Evolutionary conservation across 2,113 vertebrate species (phyloP), one percentile per base, ranked within the genome.

Genomic region (Anarrhichthys ocellatus): DNA sequence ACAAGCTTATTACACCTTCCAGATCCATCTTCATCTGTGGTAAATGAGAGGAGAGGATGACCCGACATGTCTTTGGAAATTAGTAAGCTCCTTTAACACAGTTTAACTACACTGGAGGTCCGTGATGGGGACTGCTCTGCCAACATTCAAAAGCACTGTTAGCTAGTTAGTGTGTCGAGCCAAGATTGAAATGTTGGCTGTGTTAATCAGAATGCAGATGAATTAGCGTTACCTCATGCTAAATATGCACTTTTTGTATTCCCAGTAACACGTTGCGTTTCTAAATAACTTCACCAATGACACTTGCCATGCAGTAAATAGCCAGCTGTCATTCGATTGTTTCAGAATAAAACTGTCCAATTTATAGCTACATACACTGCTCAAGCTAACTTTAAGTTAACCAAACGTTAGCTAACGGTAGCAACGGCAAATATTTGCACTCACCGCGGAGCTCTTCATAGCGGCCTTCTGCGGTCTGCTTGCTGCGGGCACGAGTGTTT

Each of bases 371-470:
- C n/a, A 54, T 0, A 44, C 14, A 13, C 6, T 48, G 40, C 62
- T 61, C 22, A 62, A 14, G 66, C 44, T 81, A 73, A 74, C 40
- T 6, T 9, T 29, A 27, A 13, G 34, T 44, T 34, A 61, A 9
- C 65, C 6, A 3, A 6, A 13, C 34, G 22, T 59, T 48, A 29
- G 27, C 24, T 29, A 29, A 29, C 29, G 29, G 29, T 2, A 29
- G 29, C 29, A 7, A 2, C 4, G 48, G 7, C 18, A 32, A 32
- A 32, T 32, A 32, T 32, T 32, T 65, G 40, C 6, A 91, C 95
- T 94, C 82, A 96, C 95, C 93, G 92, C 89, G 0, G 89, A 85
- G 89, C 94, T 95, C 84, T 90, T 95, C 92, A 95, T 93, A 0
- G 71, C 87, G 56, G 95, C 88, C 78, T 89, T 94, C 9, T 32